Evolutionary conservation across 2,888 invertebrate species (phyloP), one percentile per base, ranked within the genome.

Genomic region (Thera britannica): DNA sequence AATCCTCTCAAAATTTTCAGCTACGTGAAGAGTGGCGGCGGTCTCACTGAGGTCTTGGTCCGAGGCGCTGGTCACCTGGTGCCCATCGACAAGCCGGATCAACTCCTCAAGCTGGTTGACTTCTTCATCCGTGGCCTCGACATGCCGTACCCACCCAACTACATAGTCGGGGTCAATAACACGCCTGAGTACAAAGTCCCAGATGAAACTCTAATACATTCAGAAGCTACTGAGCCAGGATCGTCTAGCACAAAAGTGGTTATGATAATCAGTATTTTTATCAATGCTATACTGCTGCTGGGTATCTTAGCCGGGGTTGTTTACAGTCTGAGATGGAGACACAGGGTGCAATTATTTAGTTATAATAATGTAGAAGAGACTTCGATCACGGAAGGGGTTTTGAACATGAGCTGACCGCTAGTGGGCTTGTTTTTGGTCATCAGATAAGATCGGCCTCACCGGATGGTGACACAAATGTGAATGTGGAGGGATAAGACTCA

Each of bases 21-120:
- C 8, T 95, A 95, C 83, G 89, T 93, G 0, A 95, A 94, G 81
- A 90, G 89, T 62, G 94, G 93, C 0, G 93, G 93, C 2, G 90
- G 93, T 56, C 89, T 96, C 12, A 94, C 93, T 1, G 95, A 95
- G 79, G 92, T 95, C 0, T 73, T 95, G 7, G 91, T 96, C 0
- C 86, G 94, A 2, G 94, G 94, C 65, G 94, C 96, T 0, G 96
- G 96, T 0, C 96, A 96, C 78, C 88, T 96, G 78, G 94, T 95
- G 0, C 95, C 96, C 0, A 83, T 92, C 35, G 95, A 96, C 83
- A 95, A 95, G 72, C 95, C 95, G 0, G 88, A 77, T 0, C 82
- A 94, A 76, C 90, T 94, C 0, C 82, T 72, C 2, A 67, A 83
- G 36, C 77, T 91, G 0, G 76, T 90, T 49, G 73, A 80, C 23